These are phyloP conservation scores for Harpalus rufipes DNA, from an alignment of 2,888 invertebrate genomes.

Conservation along the genomic window DNA sequence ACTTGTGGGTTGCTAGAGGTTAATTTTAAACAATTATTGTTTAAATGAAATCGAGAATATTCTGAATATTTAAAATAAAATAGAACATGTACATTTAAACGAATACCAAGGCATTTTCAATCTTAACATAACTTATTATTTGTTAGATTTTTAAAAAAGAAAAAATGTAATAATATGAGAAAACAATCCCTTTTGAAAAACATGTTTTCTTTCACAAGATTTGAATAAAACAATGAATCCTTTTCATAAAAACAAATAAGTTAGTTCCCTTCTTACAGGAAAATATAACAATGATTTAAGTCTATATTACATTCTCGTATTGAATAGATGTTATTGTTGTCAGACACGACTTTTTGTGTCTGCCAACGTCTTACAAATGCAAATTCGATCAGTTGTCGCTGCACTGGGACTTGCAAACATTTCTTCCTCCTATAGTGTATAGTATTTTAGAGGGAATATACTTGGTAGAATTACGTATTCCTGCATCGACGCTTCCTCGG, in stretches of 20 bases:
- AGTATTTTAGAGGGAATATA: constrained; percentile 11
- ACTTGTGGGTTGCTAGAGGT: too few relatives aligned
- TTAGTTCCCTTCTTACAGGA: neutral
- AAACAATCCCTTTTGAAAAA: neutral
- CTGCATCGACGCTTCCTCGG: neutral
- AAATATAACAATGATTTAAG: neutral
- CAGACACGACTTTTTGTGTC: constrained; percentile 58
- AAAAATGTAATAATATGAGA: neutral
- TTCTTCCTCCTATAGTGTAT: neutral
- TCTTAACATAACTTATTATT: neutral
- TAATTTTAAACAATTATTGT: too few relatives aligned
- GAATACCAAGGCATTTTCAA: too few relatives aligned
- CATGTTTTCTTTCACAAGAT: neutral
- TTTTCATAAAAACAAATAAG: neutral
- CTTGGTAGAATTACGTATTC: constrained; percentile 15
- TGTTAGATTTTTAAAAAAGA: neutral
- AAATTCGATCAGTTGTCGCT: constrained; percentile 58
- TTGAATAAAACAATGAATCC: constrained; percentile 3
- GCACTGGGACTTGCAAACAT: constrained; percentile 7
- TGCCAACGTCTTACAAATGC: constrained; percentile 60
- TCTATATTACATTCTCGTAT: constrained; percentile 27
- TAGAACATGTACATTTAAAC: too few relatives aligned
- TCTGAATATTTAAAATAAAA: too few relatives aligned
- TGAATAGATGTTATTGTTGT: constrained; percentile 65
- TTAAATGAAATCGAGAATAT: too few relatives aligned